Evolutionary conservation across 1,140 invertebrate species (phyloP), one percentile per base, ranked within the genome.

Genomic region (Centruroides vittatus): DNA sequence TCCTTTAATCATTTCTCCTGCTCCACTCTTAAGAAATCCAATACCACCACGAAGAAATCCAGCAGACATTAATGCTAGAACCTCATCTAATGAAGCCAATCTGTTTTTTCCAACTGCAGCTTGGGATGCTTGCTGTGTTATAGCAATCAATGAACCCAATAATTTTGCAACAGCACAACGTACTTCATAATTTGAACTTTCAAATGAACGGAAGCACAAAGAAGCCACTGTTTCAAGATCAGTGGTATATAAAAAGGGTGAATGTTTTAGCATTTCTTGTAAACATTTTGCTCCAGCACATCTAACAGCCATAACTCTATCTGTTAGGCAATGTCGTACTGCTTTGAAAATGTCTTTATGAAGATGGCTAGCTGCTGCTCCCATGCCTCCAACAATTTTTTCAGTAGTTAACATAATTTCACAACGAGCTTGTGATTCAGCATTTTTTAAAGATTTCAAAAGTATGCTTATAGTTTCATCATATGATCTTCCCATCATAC

Each of bases 401-500:
- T 95, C 89, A 62, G 98, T 75, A 3, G 94, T 97, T 62, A 86
- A 80, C 89, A 99, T 95, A 58, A 97, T 97, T 78, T 99, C 95
- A 69, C 93, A 87, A 63, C 96, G 79, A 4, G 86, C 89, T 73
- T 95, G 93, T 0, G 94, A 98, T 78, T 99, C 96, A 5, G 92
- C 90, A 76, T 87, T 96, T 69, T 89, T 84, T 54, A 98, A 76
- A 5, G 89, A 91, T 66, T 93, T 90, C 54, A 95, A 84, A 7
- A 98, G 78, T 58, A 94, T 87, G 66, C 89, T 84, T 10, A 98
- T 90, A 4, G 95, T 98, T 72, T 99, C 95, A 73, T 99, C 95
- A 72, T 97, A 98, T 0, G 93, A 96, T 64, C 94, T 79, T 0
- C 95, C 96, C 85, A 97, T 98, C 93, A 98, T 97, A 65, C 96